Conservation (phyloP, 2,888 invertebrate species). For the Dryococelus australis region DNA sequence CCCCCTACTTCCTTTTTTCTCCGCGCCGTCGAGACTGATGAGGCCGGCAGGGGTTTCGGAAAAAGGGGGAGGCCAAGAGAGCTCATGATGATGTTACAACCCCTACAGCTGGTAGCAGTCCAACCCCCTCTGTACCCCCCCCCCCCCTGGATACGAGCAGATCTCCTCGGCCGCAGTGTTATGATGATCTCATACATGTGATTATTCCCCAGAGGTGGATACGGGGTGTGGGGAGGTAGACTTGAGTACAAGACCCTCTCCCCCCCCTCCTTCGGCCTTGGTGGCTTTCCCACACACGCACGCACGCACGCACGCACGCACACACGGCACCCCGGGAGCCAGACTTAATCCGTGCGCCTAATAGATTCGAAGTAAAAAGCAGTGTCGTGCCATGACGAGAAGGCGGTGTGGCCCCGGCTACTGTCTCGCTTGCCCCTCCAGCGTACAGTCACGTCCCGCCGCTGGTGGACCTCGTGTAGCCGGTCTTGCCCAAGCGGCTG, state of each 20-base stretch:
- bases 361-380: not conserved
- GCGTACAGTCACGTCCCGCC: not conserved
- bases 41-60: not conserved
- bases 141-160: not conserved
- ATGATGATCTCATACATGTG: conserved; percentile 24
- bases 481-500: too few relatives aligned
- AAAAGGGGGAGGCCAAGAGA: not conserved
- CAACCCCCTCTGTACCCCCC: not conserved
- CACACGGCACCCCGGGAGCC: too few relatives aligned
- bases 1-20: not conserved
- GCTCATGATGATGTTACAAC: not conserved
- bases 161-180: conserved; percentile 11
- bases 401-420: not conserved
- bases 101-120: not conserved
- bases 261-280: not conserved
- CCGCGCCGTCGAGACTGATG: not conserved
- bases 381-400: conserved; percentile 5
- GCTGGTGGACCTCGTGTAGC: not conserved
- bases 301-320: too few relatives aligned
- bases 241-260: not conserved
- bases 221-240: not conserved
- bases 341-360: not conserved
- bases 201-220: conserved; percentile 23
- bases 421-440: not conserved
- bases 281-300: not conserved